Evolutionary conservation across 2,797 vertebrate species (phyloP).

Genomic region (Mus spretus): DNA sequence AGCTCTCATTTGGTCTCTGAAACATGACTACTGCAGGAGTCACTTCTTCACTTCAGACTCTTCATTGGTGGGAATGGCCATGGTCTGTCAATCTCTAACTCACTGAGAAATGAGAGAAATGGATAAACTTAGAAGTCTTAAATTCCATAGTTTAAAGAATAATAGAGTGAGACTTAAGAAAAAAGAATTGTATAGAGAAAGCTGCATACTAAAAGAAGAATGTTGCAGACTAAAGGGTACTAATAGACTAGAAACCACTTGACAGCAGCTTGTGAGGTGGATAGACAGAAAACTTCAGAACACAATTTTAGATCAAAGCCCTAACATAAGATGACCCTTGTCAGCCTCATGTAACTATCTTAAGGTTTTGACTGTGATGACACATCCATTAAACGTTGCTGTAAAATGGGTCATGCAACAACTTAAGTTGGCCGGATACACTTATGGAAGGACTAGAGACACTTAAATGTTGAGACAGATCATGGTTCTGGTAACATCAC

Average conservation of each 20-base stretch:
- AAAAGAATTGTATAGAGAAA: not conserved
- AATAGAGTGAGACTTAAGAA: not conserved
- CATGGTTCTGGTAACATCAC: not conserved
- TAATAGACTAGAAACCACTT: not conserved
- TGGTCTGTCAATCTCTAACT: not conserved
- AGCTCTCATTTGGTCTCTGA: not conserved
- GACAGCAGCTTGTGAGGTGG: not conserved
- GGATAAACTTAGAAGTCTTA: not conserved
- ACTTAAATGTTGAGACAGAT: not conserved
- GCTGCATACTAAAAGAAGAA: not conserved
- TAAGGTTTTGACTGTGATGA: not conserved
- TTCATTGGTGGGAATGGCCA: not conserved
- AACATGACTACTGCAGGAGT: not conserved
- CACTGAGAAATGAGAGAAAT: not conserved
- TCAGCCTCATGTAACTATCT: not conserved
- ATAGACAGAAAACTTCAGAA: not conserved
- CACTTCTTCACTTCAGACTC: not conserved
- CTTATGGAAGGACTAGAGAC: not conserved
- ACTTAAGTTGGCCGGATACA: not conserved
- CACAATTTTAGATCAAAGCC: not conserved
- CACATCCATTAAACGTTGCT: not conserved
- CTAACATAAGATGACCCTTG: not conserved
- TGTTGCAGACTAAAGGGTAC: not conserved
- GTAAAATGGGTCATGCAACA: constrained; percentile 10
- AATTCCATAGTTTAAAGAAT: constrained; percentile 5